Conservation (phyloP, 2,797 vertebrate species). For the Sebastes paucispinis region DNA sequence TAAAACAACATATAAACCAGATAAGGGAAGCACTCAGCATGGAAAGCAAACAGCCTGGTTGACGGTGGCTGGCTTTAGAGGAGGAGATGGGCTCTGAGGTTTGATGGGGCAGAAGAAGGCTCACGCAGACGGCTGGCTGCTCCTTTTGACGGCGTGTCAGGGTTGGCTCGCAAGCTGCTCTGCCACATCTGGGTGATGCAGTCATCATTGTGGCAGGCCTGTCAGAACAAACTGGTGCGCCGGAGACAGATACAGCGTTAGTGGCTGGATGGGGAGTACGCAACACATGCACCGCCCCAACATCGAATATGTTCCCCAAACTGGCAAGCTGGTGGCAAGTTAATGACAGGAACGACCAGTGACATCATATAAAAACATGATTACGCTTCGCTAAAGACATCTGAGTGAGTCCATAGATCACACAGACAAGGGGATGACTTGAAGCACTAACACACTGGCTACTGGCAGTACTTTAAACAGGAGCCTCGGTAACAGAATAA, state of each 20-base stretch:
- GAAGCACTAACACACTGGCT: constrained; percentile 40
- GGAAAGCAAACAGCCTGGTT: constrained; percentile 32
- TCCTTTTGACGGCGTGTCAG: constrained; percentile 89
- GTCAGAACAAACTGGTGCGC: constrained; percentile 90
- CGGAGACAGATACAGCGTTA: constrained; percentile 82
- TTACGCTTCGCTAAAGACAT: constrained; percentile 69
- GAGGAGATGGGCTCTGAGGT: constrained; percentile 73
- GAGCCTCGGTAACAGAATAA: constrained; percentile 34
- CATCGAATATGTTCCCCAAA: constrained; percentile 93
- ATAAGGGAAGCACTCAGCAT: constrained; percentile 7
- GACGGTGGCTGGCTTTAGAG: constrained; percentile 40
- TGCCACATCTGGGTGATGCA: constrained; percentile 85
- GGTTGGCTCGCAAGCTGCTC: constrained; percentile 90
- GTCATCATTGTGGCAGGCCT: constrained; percentile 93
- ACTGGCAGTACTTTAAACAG: constrained; percentile 45
- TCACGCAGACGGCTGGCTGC: constrained; percentile 88
- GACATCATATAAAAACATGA: constrained; percentile 78
- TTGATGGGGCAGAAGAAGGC: constrained; percentile 87
- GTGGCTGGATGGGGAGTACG: constrained; percentile 87
- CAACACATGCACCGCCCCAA: constrained; percentile 91
- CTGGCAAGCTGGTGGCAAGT: constrained; percentile 90
- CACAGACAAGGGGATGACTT: constrained; percentile 59
- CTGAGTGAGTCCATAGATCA: constrained; percentile 68
- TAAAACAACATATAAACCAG: constrained; percentile 24
- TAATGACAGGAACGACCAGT: constrained; percentile 79